These are phyloP conservation scores for Trichogramma evanescens DNA, from an alignment of 2,888 invertebrate species.

Conservation along the genomic window DNA sequence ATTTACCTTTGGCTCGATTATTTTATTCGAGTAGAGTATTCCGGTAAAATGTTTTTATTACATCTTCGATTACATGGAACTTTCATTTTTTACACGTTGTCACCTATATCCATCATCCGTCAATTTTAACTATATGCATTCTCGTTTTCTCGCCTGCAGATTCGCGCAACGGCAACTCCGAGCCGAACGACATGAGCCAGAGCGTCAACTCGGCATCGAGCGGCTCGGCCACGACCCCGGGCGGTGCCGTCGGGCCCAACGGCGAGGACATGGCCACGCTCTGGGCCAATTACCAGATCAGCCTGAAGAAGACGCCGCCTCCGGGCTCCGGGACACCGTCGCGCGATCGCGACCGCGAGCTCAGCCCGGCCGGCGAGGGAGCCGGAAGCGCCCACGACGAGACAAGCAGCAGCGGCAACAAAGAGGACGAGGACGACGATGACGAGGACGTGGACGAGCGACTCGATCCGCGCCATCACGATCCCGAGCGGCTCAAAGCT, in stretches of 20 bases:
- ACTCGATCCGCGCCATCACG: conserved; percentile 79
- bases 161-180: conserved; percentile 44
- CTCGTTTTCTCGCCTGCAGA: conserved; percentile 28
- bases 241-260: conserved; percentile 50
- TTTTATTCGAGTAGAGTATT: too few species aligned
- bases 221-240: neutral
- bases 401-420: conserved; percentile 81
- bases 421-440: conserved; percentile 78
- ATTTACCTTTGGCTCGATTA: too few species aligned
- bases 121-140: neutral
- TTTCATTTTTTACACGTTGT: too few species aligned
- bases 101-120: too few species aligned
- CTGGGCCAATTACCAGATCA: conserved; percentile 81
- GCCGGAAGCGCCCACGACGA: conserved; percentile 73
- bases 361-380: conserved; percentile 57
- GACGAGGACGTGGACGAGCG: conserved; percentile 90
- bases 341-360: conserved; percentile 53
- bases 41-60: too few species aligned
- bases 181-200: conserved; percentile 33
- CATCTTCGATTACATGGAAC: too few species aligned
- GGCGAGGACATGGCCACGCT: conserved; percentile 71
- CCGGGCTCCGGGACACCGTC: conserved; percentile 30
- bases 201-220: neutral
- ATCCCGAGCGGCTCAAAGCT: conserved; percentile 90
- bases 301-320: conserved; percentile 55